Conservation (phyloP, 2,888 invertebrate species). For the Erebia aethiops region DNA sequence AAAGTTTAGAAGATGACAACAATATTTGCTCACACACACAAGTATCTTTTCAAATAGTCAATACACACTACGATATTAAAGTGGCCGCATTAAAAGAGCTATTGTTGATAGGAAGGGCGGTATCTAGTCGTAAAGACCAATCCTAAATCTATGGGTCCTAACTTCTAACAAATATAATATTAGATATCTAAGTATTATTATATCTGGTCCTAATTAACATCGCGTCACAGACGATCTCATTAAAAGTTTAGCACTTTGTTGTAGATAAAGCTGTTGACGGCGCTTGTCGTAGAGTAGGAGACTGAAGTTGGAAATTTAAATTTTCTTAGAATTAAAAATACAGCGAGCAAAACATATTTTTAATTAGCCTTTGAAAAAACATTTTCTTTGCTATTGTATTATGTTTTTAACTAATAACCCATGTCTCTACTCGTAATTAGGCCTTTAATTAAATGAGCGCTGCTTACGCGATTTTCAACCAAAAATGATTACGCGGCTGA, state of each 20-base stretch:
- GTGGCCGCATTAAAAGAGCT: too few relatives aligned
- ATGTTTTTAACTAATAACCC: neutral
- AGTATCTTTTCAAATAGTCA: too few relatives aligned
- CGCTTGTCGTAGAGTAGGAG: neutral
- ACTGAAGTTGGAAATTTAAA: neutral
- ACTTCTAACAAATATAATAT: too few relatives aligned
- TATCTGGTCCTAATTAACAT: neutral
- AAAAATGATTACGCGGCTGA: conserved; percentile 19
- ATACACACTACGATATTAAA: too few relatives aligned
- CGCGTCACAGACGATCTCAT: neutral
- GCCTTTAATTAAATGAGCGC: conserved; percentile 6
- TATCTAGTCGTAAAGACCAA: too few relatives aligned
- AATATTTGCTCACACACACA: too few relatives aligned
- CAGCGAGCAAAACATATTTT: neutral
- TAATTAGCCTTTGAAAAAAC: neutral
- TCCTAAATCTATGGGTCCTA: too few relatives aligned
- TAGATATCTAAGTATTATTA: too few relatives aligned
- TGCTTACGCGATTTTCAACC: neutral
- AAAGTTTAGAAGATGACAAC: too few relatives aligned
- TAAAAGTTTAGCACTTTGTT: neutral
- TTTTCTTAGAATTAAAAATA: neutral
- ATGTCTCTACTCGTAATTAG: neutral
- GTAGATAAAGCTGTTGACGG: neutral
- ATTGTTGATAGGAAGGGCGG: too few relatives aligned
- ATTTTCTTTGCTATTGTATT: neutral